phyloP scores from a whole-genome alignment of 1,140 invertebrate species.

The Drosophila micromelanica region DNA sequence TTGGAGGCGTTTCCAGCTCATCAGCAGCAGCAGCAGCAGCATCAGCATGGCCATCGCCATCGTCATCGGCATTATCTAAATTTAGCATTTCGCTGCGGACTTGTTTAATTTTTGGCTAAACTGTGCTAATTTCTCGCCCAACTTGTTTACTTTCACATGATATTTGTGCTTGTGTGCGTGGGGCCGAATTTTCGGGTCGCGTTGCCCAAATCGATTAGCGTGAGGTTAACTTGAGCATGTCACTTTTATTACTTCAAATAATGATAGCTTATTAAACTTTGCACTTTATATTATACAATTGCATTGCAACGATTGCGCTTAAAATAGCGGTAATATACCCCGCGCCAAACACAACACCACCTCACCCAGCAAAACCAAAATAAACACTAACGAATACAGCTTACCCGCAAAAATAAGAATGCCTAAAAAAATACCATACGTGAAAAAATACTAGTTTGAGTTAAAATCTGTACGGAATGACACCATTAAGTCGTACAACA shows the following conservation, averaged over 20 bases:
- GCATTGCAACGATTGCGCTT: constrained; percentile 14
- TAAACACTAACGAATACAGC: constrained; percentile 18
- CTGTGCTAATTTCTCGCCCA: constrained; percentile 21
- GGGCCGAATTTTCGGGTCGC: constrained; percentile 12
- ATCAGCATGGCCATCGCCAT: too few species aligned
- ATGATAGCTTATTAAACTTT: constrained; percentile 18
- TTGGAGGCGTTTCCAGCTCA: constrained; percentile 31
- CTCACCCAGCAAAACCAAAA: constrained; percentile 16
- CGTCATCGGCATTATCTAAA: constrained; percentile 54
- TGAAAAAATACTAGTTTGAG: background rate
- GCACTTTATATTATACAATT: constrained; percentile 39
- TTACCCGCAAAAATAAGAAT: background rate
- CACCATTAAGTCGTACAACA: background rate
- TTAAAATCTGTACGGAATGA: background rate
- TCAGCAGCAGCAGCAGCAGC: constrained; percentile 20
- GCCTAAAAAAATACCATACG: constrained; percentile 20
- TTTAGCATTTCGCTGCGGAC: constrained; percentile 63
- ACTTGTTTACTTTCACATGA: constrained; percentile 51
- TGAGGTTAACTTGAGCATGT: constrained; percentile 18
- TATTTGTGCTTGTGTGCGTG: constrained; percentile 20
- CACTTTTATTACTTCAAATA: background rate
- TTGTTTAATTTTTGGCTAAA: constrained; percentile 36
- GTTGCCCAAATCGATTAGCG: constrained; percentile 27
- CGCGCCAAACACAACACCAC: background rate
- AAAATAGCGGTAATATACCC: constrained; percentile 21